Conservation (phyloP, 2,113 vertebrate species). For the Anser cygnoides region DNA sequence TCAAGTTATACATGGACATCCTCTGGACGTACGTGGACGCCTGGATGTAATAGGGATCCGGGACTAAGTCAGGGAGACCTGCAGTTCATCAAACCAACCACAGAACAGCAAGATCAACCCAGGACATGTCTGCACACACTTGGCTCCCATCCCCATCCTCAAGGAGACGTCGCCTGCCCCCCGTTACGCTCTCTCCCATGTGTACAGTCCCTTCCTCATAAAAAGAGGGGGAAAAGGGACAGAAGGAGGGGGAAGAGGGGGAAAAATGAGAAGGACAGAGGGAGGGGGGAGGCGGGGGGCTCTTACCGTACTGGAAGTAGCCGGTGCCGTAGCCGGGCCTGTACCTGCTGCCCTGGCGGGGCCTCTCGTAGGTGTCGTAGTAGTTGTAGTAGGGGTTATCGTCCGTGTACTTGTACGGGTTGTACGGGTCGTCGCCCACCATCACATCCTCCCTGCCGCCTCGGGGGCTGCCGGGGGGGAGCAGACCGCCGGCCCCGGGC, state of each 20-base stretch:
- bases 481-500: not conserved
- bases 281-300: not conserved
- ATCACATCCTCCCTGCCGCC: conserved; percentile 78
- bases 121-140: conserved; percentile 37
- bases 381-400: conserved; percentile 95
- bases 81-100: conserved; percentile 67
- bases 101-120: conserved; percentile 49
- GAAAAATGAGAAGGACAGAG: not conserved
- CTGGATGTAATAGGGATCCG: conserved; percentile 95
- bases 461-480: not conserved
- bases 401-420: conserved; percentile 88
- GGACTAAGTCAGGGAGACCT: conserved; percentile 97
- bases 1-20: conserved; percentile 92
- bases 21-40: conserved; percentile 91
- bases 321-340: conserved; percentile 87
- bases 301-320: conserved; percentile 90
- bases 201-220: not conserved
- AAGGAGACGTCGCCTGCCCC: not conserved
- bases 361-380: conserved; percentile 90
- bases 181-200: not conserved
- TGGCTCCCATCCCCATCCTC: not conserved
- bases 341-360: conserved; percentile 73
- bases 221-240: too few relatives aligned
- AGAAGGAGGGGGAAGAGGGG: too few relatives aligned
- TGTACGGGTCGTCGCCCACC: conserved; percentile 90